A percentile compares a stretch with the other conserved stretches of the same genome.
Evolutionary conservation across 2,888 invertebrate species (phyloP).

Genomic region (Acanthopleura granulata): DNA sequence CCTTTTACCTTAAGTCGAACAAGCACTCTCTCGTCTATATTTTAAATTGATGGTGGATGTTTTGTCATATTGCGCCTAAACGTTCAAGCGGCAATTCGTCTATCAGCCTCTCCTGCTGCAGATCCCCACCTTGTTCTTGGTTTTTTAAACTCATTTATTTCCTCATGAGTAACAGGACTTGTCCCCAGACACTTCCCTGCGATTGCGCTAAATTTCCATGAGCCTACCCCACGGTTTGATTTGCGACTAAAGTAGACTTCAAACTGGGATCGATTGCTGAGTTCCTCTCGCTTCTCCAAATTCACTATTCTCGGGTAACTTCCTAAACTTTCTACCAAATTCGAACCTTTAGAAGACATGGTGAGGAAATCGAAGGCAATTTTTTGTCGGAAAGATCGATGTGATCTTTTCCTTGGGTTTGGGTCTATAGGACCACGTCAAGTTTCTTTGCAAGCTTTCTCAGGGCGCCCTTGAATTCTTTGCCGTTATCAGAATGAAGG

Average conservation of each 20-base stretch:
- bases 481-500: conserved; percentile 20
- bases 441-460: background rate
- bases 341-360: background rate
- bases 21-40: background rate
- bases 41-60: conserved; percentile 2
- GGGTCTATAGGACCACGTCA: conserved; percentile 24
- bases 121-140: background rate
- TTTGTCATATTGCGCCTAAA: background rate
- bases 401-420: conserved; percentile 27
- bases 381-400: conserved; percentile 24
- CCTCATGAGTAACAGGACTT: conserved; percentile 4
- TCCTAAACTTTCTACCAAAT: background rate
- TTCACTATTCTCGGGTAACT: background rate
- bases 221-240: background rate
- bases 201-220: background rate
- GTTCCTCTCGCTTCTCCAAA: background rate
- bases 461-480: conserved; percentile 20
- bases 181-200: background rate
- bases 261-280: background rate
- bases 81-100: background rate
- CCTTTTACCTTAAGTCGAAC: background rate
- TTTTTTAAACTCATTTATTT: conserved; percentile 1
- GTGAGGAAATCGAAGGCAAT: background rate
- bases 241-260: background rate
- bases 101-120: background rate